Base-by-base conservation (phyloP, 2,113 vertebrate genomes). In the Oryzias javanicus region DNA sequence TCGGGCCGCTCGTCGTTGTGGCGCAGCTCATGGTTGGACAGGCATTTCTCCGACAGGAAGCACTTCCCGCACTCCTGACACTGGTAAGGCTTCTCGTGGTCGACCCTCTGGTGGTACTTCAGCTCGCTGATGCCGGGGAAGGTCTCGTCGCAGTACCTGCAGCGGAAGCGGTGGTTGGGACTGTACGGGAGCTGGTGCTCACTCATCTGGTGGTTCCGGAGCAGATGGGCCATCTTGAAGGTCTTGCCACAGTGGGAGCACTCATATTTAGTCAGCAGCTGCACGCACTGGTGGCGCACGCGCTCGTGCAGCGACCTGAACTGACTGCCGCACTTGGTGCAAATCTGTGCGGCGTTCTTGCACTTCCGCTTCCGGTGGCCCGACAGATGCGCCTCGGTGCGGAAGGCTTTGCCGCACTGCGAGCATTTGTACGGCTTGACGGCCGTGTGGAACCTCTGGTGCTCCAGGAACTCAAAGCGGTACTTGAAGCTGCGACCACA, bases 361-460 rank as follows among this genome's bases (percentile, higher is more conserved):
- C 87, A 89, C 60, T 90, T 88, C 3, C 85, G 82, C 63, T 86
- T 85, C 58, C 88, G 66, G 82, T 90, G 89, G 0, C 80, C 77
- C 0, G 86, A 87, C 48, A 90, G 75, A 60, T 86, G 86, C 4
- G 88, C 75, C 55, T 88, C 85, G 0, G 87, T 85, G 52, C 85
- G 81, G 55, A 90, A 90, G 46, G 86, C 80, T 68, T 89, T 89
- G 0, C 89, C 89, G 12, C 89, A 90, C 84, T 88, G 83, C 2
- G 89, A 89, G 72, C 89, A 90, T 41, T 87, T 88, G 81, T 90
- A 90, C 1, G 89, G 89, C 64, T 90, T 90, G 35, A 86, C 83
- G 0, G 87, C 87, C 0, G 89, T 90, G 77, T 90, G 89, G 69
- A 88, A 88, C 59, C 89, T 61, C 64, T 90, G 89, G 64, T 90